A percentile compares a stretch with the other conserved stretches of the same genome.
Evolutionary conservation across 2,113 vertebrate species (phyloP).

Genomic region (Colistium nudipinnis): DNA sequence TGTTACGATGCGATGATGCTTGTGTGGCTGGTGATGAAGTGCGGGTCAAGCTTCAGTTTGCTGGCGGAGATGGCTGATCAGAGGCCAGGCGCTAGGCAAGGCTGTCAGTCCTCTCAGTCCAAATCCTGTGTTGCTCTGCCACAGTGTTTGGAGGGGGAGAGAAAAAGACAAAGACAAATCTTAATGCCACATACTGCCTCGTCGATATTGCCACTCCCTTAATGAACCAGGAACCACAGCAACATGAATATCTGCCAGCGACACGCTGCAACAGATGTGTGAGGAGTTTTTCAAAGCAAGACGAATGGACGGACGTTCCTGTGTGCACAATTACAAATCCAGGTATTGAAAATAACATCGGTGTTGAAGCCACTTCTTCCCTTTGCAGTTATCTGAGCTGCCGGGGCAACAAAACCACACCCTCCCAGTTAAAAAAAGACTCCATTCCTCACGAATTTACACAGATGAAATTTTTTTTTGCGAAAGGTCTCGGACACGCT

Average conservation of each 20-base stretch:
- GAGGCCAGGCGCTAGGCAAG: conserved; percentile 90
- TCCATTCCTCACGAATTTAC: conserved; percentile 24
- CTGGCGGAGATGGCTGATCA: conserved; percentile 90
- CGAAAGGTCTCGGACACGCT: conserved; percentile 14
- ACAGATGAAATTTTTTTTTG: conserved; percentile 36
- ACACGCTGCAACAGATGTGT: conserved; percentile 77
- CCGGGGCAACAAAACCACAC: conserved; percentile 68
- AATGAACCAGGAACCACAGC: conserved; percentile 69
- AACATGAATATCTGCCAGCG: conserved; percentile 59
- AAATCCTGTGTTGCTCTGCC: conserved; percentile 84
- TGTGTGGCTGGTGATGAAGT: conserved; percentile 89
- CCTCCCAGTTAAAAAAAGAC: conserved; percentile 44
- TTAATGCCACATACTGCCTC: conserved; percentile 74
- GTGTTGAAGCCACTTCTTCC: conserved; percentile 38
- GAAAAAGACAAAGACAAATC: conserved; percentile 74
- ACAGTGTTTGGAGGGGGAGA: conserved; percentile 57
- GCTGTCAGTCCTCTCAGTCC: conserved; percentile 95
- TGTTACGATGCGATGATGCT: conserved; percentile 89
- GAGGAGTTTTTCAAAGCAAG: conserved; percentile 67
- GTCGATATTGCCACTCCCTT: conserved; percentile 76
- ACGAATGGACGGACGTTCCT: conserved; percentile 55
- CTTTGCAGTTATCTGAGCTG: conserved; percentile 47
- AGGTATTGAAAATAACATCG: conserved; percentile 63
- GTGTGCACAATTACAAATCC: conserved; percentile 64
- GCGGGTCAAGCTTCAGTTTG: conserved; percentile 89